Evolutionary conservation across 1,140 invertebrate species (phyloP).

Genomic region (Latrodectus geometricus): DNA sequence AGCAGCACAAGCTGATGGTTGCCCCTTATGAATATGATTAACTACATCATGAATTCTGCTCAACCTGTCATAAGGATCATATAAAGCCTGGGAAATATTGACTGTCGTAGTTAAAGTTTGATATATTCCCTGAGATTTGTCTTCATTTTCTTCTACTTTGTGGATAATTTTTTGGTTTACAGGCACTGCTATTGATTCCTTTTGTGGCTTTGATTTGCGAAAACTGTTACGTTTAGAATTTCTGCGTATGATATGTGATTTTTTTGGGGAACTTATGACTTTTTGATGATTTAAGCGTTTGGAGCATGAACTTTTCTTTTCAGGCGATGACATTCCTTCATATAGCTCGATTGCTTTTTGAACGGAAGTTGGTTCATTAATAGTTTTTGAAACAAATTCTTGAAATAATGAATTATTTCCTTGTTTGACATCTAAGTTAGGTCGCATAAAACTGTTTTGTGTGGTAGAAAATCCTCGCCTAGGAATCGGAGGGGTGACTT

Average conservation of each 20-base stretch:
- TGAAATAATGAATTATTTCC: too few species aligned
- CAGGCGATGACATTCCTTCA: slow-evolving; percentile 36
- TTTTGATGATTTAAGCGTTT: not conserved
- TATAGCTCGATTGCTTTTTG: slow-evolving; percentile 39
- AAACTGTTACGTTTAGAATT: slow-evolving; percentile 28
- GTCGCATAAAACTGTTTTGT: not conserved
- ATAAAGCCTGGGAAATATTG: not conserved
- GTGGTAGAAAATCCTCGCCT: slow-evolving; percentile 20
- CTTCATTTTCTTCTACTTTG: not conserved
- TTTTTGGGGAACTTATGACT: not conserved
- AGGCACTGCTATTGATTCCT: not conserved
- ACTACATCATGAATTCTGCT: slow-evolving; percentile 36
- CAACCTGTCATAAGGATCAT: slow-evolving; percentile 44
- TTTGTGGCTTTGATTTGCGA: slow-evolving; percentile 12
- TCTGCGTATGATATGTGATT: not conserved
- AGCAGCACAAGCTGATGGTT: slow-evolving; percentile 35
- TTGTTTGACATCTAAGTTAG: not conserved
- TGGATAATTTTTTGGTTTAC: not conserved
- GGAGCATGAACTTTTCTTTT: not conserved
- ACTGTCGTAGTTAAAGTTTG: slow-evolving; percentile 10
- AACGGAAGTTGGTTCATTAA: not conserved
- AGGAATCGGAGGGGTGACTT: slow-evolving; percentile 19
- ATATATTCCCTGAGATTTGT: not conserved
- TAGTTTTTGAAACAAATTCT: too few species aligned
- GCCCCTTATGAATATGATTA: slow-evolving; percentile 31